phyloP scores from a whole-genome alignment of 2,888 invertebrate genomes.

The Rotaria magnacalcarata region DNA sequence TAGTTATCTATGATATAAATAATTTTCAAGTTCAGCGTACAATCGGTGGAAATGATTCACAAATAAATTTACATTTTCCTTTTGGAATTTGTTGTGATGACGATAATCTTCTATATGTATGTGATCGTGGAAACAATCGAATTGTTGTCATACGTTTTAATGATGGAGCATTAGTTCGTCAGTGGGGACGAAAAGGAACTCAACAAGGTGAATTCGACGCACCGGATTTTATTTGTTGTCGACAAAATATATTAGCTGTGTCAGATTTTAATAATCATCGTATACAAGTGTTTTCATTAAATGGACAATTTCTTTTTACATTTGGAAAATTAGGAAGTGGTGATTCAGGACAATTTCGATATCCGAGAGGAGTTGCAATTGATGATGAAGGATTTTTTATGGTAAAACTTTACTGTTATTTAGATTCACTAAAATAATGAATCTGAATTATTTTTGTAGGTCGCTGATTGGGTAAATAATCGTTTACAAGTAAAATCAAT shows the following conservation, averaged over 20 bases:
- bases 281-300: not conserved
- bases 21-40: not conserved
- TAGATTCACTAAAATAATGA: no score
- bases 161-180: not conserved
- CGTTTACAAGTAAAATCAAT: not conserved
- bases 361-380: conserved; percentile 19
- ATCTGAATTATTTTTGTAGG: not conserved
- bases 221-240: conserved; percentile 25
- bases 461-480: conserved; percentile 30
- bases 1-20: not conserved
- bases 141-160: not conserved
- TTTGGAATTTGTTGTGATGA: conserved; percentile 4
- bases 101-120: not conserved
- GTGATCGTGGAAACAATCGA: conserved; percentile 29
- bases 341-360: not conserved
- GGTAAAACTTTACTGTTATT: not conserved
- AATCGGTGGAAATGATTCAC: not conserved
- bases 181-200: not conserved
- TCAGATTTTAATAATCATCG: conserved; percentile 32
- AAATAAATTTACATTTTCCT: not conserved
- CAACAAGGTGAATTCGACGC: not conserved
- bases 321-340: conserved; percentile 1
- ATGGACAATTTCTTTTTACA: conserved; percentile 30
- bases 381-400: conserved; percentile 34
- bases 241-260: conserved; percentile 26